Conservation (phyloP, 1,140 invertebrate genomes). For the Stenopsyche tienmushanensis region DNA sequence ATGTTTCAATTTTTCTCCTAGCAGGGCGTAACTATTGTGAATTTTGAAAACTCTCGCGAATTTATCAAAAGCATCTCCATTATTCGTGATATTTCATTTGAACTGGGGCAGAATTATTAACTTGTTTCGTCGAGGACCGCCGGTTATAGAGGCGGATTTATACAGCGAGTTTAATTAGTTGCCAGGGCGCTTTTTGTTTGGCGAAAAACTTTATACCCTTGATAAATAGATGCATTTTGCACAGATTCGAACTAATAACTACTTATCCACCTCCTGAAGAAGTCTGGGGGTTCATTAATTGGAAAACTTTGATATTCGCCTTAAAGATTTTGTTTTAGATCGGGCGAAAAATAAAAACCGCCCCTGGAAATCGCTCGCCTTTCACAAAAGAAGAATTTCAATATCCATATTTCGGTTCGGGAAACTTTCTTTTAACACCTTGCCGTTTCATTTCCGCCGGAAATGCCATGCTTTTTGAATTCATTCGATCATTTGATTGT, state of each 20-base stretch:
- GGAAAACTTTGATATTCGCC: conserved; percentile 36
- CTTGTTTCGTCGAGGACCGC: background rate
- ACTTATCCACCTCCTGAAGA: background rate
- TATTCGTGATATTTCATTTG: background rate
- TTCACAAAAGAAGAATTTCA: conserved; percentile 26
- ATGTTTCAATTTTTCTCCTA: background rate
- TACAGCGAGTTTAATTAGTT: conserved; percentile 24
- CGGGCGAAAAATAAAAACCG: conserved; percentile 28
- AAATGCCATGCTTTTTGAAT: background rate
- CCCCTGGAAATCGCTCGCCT: conserved; percentile 14
- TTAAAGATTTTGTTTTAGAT: conserved; percentile 36
- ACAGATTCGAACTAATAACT: conserved; percentile 32
- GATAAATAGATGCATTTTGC: conserved; percentile 31
- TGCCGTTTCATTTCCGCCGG: background rate
- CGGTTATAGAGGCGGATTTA: background rate
- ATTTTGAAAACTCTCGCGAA: background rate
- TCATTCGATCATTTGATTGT: too few species aligned
- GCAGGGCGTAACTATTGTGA: background rate
- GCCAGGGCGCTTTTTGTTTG: conserved; percentile 17
- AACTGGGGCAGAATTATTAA: conserved; percentile 5
- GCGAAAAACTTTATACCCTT: conserved; percentile 28
- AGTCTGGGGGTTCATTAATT: conserved; percentile 36
- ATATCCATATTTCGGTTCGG: conserved; percentile 14
- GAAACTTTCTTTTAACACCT: background rate
- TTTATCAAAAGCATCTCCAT: too few species aligned